phyloP scores from a whole-genome alignment of 1,140 invertebrate genomes.

The Cotesia typhae region DNA sequence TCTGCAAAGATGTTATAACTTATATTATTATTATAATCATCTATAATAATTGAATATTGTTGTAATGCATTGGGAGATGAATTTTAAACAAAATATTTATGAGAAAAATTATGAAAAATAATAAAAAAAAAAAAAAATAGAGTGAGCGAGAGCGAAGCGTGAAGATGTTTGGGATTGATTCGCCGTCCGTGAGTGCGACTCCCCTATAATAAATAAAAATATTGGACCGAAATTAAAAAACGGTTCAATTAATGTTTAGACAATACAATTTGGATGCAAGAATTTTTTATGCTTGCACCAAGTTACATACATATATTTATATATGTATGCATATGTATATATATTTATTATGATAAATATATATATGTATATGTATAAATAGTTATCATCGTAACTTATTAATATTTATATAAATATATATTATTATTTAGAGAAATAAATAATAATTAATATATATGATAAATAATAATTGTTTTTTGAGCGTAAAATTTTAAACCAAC shows the following conservation, averaged over 20 bases:
- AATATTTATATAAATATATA: background rate
- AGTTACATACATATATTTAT: slow-evolving; percentile 24
- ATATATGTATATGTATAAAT: slow-evolving; percentile 4
- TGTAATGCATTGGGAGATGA: background rate
- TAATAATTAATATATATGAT: too few relatives aligned
- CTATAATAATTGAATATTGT: background rate
- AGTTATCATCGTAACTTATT: too few relatives aligned
- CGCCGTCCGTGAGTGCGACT: slow-evolving; percentile 39
- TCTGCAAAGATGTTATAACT: slow-evolving; percentile 14
- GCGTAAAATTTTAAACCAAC: slow-evolving; percentile 5
- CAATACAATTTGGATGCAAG: slow-evolving; percentile 38
- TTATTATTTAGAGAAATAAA: background rate
- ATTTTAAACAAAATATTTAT: slow-evolving; percentile 12
- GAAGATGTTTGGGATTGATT: slow-evolving; percentile 33
- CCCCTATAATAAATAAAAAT: slow-evolving; percentile 26
- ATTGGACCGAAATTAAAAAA: slow-evolving; percentile 10
- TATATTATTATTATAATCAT: slow-evolving; percentile 17
- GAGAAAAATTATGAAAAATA: slow-evolving; percentile 5
- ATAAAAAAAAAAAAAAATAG: slow-evolving; percentile 13
- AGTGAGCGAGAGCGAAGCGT: slow-evolving; percentile 1
- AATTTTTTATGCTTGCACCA: slow-evolving; percentile 30
- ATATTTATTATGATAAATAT: slow-evolving; percentile 26
- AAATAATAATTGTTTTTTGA: too few relatives aligned
- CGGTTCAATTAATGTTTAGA: slow-evolving; percentile 36
- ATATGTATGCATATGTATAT: slow-evolving; percentile 24